phyloP scores from a whole-genome alignment of 2,797 vertebrate species.

The Oceanodroma leucorhoa region DNA sequence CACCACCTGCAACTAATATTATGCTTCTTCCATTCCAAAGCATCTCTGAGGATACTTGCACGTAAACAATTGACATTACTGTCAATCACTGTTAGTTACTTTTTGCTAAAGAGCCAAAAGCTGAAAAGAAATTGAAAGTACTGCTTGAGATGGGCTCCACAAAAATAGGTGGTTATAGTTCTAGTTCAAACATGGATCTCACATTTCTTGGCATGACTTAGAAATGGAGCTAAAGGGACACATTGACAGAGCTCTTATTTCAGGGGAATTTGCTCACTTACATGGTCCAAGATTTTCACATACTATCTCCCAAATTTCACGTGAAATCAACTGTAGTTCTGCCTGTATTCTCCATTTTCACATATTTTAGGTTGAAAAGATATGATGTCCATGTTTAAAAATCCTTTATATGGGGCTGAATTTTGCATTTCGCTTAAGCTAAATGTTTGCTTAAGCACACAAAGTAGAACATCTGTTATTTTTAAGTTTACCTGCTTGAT shows the following conservation, averaged over 20 bases:
- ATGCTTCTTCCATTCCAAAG: neutral
- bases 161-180: neutral
- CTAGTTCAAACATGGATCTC: neutral
- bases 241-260: neutral
- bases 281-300: neutral
- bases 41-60: neutral
- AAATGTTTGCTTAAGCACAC: neutral
- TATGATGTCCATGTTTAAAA: neutral
- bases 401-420: neutral
- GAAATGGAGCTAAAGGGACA: neutral
- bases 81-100: neutral
- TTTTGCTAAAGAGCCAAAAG: constrained; percentile 3
- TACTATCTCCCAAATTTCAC: neutral
- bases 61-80: neutral
- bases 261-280: neutral
- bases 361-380: neutral
- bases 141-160: neutral
- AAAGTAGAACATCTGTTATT: neutral
- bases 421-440: neutral
- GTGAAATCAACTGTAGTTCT: neutral
- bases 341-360: neutral
- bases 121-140: neutral
- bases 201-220: neutral
- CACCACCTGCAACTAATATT: neutral
- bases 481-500: neutral